phyloP scores from a whole-genome alignment of 1,140 invertebrate genomes.

The Piezodorus guildinii region DNA sequence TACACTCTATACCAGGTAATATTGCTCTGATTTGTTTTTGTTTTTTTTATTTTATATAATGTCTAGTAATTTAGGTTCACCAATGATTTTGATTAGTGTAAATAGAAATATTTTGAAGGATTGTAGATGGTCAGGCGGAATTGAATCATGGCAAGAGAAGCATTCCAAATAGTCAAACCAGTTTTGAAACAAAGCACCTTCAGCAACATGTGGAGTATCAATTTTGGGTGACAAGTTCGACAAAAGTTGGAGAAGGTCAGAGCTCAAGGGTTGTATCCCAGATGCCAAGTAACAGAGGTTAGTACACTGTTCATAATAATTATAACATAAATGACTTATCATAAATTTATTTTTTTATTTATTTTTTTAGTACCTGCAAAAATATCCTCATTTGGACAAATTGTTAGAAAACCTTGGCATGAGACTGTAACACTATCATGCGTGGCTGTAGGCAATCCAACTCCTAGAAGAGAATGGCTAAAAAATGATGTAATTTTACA shows the following conservation, averaged over 20 bases:
- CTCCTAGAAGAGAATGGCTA: constrained; percentile 50
- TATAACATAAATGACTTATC: not conserved
- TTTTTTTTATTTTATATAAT: not conserved
- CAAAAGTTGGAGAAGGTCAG: constrained; percentile 60
- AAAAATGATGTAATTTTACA: constrained; percentile 35
- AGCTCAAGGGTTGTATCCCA: constrained; percentile 54
- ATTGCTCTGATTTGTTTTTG: not conserved
- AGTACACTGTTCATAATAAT: not conserved
- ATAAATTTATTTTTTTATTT: not conserved
- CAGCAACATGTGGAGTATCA: constrained; percentile 67
- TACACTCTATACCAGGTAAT: constrained; percentile 58
- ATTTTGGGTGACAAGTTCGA: constrained; percentile 69
- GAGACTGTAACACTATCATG: constrained; percentile 49
- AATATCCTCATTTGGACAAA: constrained; percentile 56
- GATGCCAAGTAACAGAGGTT: constrained; percentile 41
- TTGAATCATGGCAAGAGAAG: constrained; percentile 53
- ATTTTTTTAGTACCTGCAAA: constrained; percentile 43
- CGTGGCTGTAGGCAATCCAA: constrained; percentile 47
- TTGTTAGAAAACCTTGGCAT: constrained; percentile 50
- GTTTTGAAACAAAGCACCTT: constrained; percentile 53
- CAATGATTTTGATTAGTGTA: too few relatives aligned
- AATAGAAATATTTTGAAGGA: constrained; percentile 32
- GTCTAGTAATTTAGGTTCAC: too few relatives aligned
- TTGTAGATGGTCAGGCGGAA: constrained; percentile 53
- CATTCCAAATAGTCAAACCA: constrained; percentile 46